Evolutionary conservation across 2,888 invertebrate species (phyloP), one percentile per base, ranked within the genome.

Genomic region (Patella depressa): DNA sequence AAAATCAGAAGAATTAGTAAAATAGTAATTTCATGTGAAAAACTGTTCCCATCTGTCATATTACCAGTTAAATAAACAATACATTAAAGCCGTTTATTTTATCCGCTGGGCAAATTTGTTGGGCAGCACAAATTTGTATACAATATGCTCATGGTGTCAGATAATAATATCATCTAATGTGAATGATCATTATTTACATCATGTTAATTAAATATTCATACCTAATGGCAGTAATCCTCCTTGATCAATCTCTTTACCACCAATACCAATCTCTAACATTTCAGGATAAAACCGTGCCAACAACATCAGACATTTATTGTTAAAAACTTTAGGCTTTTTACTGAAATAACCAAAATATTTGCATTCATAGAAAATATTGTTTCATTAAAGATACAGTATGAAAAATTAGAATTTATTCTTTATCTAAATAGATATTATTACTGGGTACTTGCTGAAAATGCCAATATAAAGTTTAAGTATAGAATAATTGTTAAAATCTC

Each of bases 261-360:
- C 90, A 54, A 91, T 77, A 45, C 87, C 86, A 57, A 91, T 79
- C 54, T 81, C 83, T 74, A 83, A 80, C 29, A 90, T 79, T 57
- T 87, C 86, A 29, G 83, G 86, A 80, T 89, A 90, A 73, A 87
- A 89, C 83, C 88, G 84, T 3, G 85, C 87, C 45, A 90, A 87
- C 80, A 88, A 80, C 80, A 86, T 85, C 24, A 87, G 82, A 79
- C 89, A 88, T 70, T 85, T 83, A 76, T 89, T 88, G 77, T 81
- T 88, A 81, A 90, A 88, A 45, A 82, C 82, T 7, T 80, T 80
- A 9, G 85, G 83, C 45, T 84, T 85, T 45, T 80, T 75, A 79
- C 89, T 89, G 83, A 45, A 84, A 81, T 11, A 71, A 71, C 7
- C 45, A 45, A 45, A 45, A 45, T 1, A 45, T 45, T 45, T 45